Evolutionary conservation across 1,140 invertebrate species (phyloP).

Genomic region (Listronotus bonariensis): DNA sequence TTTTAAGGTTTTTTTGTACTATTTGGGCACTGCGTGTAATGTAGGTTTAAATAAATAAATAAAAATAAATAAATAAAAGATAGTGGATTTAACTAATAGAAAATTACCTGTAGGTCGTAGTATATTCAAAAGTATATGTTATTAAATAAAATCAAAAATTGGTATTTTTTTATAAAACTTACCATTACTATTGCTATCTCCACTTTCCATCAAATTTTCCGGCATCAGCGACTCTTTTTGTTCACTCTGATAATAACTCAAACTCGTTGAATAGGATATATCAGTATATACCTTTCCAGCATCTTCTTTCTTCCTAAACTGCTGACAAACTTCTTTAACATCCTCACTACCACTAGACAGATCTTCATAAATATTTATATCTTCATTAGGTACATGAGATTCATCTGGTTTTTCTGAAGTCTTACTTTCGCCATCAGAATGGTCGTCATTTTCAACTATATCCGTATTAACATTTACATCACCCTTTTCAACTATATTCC

Average conservation of each 20-base stretch:
- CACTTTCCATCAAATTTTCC: background rate
- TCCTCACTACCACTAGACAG: conserved; percentile 36
- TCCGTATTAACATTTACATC: conserved; percentile 9
- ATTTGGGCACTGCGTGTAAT: no score
- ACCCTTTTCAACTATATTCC: conserved; percentile 2
- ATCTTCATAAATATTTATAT: conserved; percentile 38
- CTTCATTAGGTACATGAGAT: background rate
- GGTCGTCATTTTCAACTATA: background rate
- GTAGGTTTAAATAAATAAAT: no score
- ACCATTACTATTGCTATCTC: background rate
- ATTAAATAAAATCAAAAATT: no score
- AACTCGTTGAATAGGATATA: conserved; percentile 1
- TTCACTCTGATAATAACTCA: conserved; percentile 23
- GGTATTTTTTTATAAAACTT: no score
- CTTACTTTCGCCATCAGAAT: no score
- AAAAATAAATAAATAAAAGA: no score
- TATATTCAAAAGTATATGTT: no score
- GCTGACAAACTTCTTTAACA: conserved; percentile 21
- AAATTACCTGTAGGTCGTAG: no score
- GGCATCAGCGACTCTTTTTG: conserved; percentile 19
- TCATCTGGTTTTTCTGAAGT: no score
- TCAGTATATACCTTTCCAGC: conserved; percentile 1
- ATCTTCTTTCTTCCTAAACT: conserved; percentile 15
- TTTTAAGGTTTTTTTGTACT: no score
- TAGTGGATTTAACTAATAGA: no score